These are phyloP conservation scores for Danio choprae DNA, from an alignment of 2,797 vertebrate genomes.

Conservation along the genomic window DNA sequence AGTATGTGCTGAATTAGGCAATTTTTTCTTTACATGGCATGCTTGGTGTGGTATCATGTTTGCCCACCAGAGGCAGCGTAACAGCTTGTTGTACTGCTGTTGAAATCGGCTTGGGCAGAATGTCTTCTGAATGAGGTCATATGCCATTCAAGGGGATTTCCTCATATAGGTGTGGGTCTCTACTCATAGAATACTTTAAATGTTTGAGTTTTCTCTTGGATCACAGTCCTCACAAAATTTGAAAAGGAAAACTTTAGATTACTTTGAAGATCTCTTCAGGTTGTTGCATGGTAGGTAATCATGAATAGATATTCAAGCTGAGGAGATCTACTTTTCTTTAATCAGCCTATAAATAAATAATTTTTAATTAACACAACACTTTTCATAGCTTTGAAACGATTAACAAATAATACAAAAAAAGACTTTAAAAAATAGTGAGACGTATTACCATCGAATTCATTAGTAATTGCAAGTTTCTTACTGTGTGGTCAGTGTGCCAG, in stretches of 20 bases:
- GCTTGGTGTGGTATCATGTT: slow-evolving; percentile 28
- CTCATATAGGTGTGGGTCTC: slow-evolving; percentile 74
- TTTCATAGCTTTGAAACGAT: not conserved
- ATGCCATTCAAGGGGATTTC: slow-evolving; percentile 72
- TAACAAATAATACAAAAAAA: not conserved
- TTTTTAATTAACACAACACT: not conserved
- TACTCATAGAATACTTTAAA: slow-evolving; percentile 28
- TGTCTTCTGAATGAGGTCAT: slow-evolving; percentile 76
- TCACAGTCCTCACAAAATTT: slow-evolving; percentile 21
- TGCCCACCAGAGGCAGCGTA: slow-evolving; percentile 56
- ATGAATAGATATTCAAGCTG: not conserved
- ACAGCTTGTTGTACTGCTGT: slow-evolving; percentile 39
- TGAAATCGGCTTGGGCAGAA: slow-evolving; percentile 66
- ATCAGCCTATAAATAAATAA: not conserved
- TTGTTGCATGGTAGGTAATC: slow-evolving; percentile 12
- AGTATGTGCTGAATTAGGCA: slow-evolving; percentile 30
- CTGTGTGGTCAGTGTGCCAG: not conserved
- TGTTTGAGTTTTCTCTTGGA: slow-evolving; percentile 54
- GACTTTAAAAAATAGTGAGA: not conserved
- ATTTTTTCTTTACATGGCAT: not conserved
- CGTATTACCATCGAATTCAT: not conserved
- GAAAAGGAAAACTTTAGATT: slow-evolving; percentile 4
- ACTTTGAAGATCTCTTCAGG: not conserved
- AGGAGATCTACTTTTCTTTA: not conserved
- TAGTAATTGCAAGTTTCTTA: not conserved